phyloP scores from a whole-genome alignment of 1,140 invertebrate species.

The Anastatus disparis region DNA sequence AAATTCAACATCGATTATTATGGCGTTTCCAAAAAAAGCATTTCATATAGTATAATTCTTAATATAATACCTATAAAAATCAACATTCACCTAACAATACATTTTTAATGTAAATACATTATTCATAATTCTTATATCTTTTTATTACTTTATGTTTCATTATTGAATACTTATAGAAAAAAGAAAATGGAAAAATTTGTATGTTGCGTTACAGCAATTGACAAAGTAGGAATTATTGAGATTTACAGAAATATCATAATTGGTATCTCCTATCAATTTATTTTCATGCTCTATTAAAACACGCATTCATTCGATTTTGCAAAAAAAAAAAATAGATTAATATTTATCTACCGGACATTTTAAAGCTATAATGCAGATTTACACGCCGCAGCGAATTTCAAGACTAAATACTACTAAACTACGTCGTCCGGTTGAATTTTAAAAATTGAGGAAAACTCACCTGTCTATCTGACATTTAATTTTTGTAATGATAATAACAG shows the following conservation, averaged over 20 bases:
- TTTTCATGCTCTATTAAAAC: background rate
- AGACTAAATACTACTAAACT: slow-evolving; percentile 8
- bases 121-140: slow-evolving; percentile 24
- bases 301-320: background rate
- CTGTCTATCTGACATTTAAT: background rate
- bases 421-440: background rate
- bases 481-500: too few species aligned
- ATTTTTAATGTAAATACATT: slow-evolving; percentile 18
- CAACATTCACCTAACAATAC: slow-evolving; percentile 15
- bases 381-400: background rate
- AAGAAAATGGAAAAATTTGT: background rate
- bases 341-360: slow-evolving; percentile 1
- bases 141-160: slow-evolving; percentile 1
- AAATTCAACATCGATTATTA: background rate
- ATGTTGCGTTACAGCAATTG: slow-evolving; percentile 25
- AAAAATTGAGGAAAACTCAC: background rate
- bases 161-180: slow-evolving; percentile 16
- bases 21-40: slow-evolving; percentile 6
- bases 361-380: background rate
- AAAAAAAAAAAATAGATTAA: background rate
- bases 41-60: background rate
- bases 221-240: slow-evolving; percentile 37
- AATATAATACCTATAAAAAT: slow-evolving; percentile 29
- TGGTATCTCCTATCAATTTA: slow-evolving; percentile 1
- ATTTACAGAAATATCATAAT: slow-evolving; percentile 30